Evolutionary conservation across 2,888 invertebrate species (phyloP).

Genomic region (Coenonympha glycerion): DNA sequence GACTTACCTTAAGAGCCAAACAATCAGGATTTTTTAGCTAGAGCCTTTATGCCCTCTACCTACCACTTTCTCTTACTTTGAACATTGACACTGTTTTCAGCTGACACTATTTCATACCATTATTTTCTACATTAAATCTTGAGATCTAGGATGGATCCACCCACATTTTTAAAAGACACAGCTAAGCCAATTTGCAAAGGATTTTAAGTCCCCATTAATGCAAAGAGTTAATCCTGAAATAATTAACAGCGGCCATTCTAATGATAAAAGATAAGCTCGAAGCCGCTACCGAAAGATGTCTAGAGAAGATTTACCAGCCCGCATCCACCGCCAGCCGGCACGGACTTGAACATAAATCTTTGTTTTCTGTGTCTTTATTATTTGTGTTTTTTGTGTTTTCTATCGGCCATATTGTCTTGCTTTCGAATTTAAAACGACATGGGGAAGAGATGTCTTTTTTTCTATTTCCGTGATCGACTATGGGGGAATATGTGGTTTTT

Average conservation of each 20-base stretch:
- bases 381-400: slow-evolving; percentile 8
- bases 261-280: slow-evolving; percentile 6
- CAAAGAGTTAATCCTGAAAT: neutral
- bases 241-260: slow-evolving; percentile 1
- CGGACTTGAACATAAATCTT: slow-evolving; percentile 19
- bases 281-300: slow-evolving; percentile 8
- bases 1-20: no score
- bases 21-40: no score
- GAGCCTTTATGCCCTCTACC: no score
- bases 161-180: no score
- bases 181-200: neutral
- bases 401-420: slow-evolving; percentile 19
- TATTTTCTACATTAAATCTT: no score
- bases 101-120: no score
- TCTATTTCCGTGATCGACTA: slow-evolving; percentile 5
- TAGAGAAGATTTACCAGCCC: slow-evolving; percentile 14
- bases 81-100: no score
- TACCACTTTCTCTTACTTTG: no score
- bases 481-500: neutral
- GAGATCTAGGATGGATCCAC: no score
- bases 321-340: no score
- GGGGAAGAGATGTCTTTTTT: slow-evolving; percentile 15
- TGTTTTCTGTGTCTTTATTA: slow-evolving; percentile 4
- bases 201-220: neutral
- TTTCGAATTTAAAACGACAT: slow-evolving; percentile 16